phyloP scores from a whole-genome alignment of 2,888 invertebrate genomes.

The Polydrusus pterygomalis region DNA sequence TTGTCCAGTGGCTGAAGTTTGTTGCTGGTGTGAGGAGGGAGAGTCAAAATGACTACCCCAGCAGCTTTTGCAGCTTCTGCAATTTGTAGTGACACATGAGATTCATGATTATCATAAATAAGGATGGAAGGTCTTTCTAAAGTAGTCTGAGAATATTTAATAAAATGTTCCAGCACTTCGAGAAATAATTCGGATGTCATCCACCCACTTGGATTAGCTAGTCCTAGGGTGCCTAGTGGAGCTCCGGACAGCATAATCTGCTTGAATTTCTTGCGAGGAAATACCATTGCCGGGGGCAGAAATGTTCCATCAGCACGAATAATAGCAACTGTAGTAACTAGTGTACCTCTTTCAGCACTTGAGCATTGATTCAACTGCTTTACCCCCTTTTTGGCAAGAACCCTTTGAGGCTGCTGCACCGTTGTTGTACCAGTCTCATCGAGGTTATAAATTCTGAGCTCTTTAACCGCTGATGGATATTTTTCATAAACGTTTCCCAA shows the following conservation, averaged over 20 bases:
- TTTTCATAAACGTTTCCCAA: conserved; percentile 45
- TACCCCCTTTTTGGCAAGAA: conserved; percentile 57
- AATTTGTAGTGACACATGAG: conserved; percentile 59
- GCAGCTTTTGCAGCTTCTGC: conserved; percentile 53
- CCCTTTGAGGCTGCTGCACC: conserved; percentile 56
- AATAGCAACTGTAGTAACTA: conserved; percentile 65
- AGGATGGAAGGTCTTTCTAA: conserved; percentile 62
- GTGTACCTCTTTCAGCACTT: conserved; percentile 66
- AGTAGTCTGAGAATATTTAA: conserved; percentile 59
- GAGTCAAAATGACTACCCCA: conserved; percentile 1
- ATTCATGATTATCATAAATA: conserved; percentile 65
- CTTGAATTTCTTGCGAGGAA: conserved; percentile 65
- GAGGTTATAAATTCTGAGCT: conserved; percentile 57
- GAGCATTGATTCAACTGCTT: conserved; percentile 64
- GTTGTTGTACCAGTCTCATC: conserved; percentile 60
- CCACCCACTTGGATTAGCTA: conserved; percentile 67
- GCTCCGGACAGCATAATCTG: conserved; percentile 64
- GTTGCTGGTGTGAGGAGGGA: neutral
- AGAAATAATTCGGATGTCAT: conserved; percentile 65
- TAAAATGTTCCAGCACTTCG: conserved; percentile 66
- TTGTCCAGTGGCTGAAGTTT: conserved; percentile 5
- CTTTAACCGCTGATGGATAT: conserved; percentile 47
- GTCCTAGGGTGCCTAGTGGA: conserved; percentile 65
- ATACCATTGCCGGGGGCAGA: conserved; percentile 64
- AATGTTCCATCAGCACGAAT: conserved; percentile 60